phyloP scores from a whole-genome alignment of 2,797 vertebrate species.

The Clarias platycephalus region DNA sequence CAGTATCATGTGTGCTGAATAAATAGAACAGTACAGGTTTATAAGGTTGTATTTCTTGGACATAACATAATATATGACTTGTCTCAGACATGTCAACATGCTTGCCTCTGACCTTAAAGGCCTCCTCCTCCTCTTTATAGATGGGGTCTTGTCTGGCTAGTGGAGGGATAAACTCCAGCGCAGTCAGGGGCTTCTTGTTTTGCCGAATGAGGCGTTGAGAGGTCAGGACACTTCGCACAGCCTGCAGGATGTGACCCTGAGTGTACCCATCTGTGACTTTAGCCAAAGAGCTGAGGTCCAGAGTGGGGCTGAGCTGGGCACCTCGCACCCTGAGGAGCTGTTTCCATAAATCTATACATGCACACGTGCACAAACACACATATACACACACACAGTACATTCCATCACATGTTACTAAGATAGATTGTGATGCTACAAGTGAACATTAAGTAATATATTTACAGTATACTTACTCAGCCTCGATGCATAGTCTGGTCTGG shows the following conservation, averaged over 20 bases:
- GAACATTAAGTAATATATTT: neutral
- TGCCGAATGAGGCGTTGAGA: slow-evolving; percentile 71
- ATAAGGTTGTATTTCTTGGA: neutral
- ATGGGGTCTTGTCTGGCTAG: slow-evolving; percentile 74
- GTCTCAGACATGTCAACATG: slow-evolving; percentile 59
- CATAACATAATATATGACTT: neutral
- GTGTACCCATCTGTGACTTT: slow-evolving; percentile 83
- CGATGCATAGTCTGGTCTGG: slow-evolving; percentile 82
- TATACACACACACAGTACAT: neutral
- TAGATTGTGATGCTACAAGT: no score
- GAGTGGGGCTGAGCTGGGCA: slow-evolving; percentile 57
- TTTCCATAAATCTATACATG: slow-evolving; percentile 77
- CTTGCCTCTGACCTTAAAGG: slow-evolving; percentile 73
- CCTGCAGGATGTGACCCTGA: slow-evolving; percentile 70
- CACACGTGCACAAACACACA: neutral
- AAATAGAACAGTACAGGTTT: neutral
- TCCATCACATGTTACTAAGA: neutral
- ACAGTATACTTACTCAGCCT: slow-evolving; percentile 68
- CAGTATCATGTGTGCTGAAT: neutral
- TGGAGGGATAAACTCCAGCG: slow-evolving; percentile 70
- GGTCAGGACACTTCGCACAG: slow-evolving; percentile 65
- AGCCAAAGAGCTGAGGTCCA: slow-evolving; percentile 78
- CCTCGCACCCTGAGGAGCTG: slow-evolving; percentile 65
- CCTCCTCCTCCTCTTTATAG: slow-evolving; percentile 80
- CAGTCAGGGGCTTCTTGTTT: slow-evolving; percentile 66